Conservation (phyloP, 2,888 invertebrate species). For the Caenorhabditis afra region DNA sequence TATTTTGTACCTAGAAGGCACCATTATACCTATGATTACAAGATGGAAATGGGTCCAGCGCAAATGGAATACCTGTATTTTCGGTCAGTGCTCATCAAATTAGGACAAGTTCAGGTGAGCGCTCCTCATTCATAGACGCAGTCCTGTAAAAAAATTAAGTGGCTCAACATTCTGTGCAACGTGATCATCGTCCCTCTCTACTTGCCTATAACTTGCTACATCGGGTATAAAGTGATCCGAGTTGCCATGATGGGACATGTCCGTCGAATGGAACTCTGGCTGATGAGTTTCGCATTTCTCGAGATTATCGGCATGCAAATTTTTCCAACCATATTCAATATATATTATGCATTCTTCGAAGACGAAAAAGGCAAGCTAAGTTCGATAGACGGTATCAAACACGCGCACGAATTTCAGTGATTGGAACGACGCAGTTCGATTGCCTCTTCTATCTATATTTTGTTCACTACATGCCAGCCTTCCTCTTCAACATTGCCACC, state of each 20-base stretch:
- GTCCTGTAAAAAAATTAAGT: neutral
- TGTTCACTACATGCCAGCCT: slow-evolving; percentile 14
- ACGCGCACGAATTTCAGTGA: slow-evolving; percentile 15
- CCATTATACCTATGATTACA: no score
- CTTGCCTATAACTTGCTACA: neutral
- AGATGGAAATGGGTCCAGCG: no score
- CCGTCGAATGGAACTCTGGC: slow-evolving; percentile 5
- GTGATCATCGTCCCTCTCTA: slow-evolving; percentile 15
- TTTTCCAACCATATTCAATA: slow-evolving; percentile 1
- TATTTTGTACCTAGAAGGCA: no score
- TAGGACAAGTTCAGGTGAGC: no score
- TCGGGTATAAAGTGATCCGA: neutral
- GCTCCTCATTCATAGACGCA: no score
- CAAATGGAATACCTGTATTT: no score
- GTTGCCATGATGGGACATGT: slow-evolving; percentile 23
- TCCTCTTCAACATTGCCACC: slow-evolving; percentile 17
- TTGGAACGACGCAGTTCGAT: slow-evolving; percentile 10
- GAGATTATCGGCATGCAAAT: slow-evolving; percentile 8
- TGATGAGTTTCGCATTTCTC: slow-evolving; percentile 12
- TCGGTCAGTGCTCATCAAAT: no score
- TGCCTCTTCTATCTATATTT: slow-evolving; percentile 29
- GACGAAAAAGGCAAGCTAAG: slow-evolving; percentile 16
- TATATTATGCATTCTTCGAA: no score
- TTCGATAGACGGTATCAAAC: no score
- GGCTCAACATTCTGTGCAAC: slow-evolving; percentile 12